Evolutionary conservation across 2,113 vertebrate genomes (phyloP).

Genomic region (Trinectes maculatus): DNA sequence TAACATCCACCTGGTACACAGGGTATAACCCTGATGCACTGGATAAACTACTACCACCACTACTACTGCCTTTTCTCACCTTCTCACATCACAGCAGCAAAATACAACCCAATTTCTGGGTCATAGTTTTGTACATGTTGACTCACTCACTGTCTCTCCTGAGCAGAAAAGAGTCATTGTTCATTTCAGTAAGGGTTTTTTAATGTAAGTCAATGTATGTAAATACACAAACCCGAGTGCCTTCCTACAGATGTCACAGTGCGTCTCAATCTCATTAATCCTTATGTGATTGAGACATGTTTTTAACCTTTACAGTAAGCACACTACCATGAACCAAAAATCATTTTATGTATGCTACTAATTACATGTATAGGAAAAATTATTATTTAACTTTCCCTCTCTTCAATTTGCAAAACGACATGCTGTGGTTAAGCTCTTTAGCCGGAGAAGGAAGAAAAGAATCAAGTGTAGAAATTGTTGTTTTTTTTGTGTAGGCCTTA

Average conservation of each 20-base stretch:
- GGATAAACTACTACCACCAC: too few species aligned
- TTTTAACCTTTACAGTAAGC: not conserved
- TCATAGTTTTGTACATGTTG: too few species aligned
- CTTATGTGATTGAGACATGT: not conserved
- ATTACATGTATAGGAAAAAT: not conserved
- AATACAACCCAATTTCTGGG: too few species aligned
- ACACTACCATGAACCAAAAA: not conserved
- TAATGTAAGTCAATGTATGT: too few species aligned
- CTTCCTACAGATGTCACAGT: constrained; percentile 8
- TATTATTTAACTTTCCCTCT: not conserved
- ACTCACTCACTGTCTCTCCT: too few species aligned
- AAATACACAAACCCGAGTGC: not conserved
- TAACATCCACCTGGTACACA: too few species aligned
- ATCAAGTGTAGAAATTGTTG: not conserved
- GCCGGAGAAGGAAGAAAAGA: constrained; percentile 1
- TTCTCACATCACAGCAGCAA: too few species aligned
- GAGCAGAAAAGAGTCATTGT: too few species aligned
- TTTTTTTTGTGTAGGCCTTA: constrained; percentile 16
- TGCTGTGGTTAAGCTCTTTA: not conserved
- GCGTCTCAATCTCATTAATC: not conserved
- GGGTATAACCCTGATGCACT: too few species aligned
- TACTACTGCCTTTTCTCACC: too few species aligned
- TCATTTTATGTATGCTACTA: not conserved
- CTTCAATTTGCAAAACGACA: not conserved
- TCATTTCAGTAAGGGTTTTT: too few species aligned